These are phyloP conservation scores for Plebejus melissa DNA, from an alignment of 2,888 invertebrate genomes.

Conservation along the genomic window DNA sequence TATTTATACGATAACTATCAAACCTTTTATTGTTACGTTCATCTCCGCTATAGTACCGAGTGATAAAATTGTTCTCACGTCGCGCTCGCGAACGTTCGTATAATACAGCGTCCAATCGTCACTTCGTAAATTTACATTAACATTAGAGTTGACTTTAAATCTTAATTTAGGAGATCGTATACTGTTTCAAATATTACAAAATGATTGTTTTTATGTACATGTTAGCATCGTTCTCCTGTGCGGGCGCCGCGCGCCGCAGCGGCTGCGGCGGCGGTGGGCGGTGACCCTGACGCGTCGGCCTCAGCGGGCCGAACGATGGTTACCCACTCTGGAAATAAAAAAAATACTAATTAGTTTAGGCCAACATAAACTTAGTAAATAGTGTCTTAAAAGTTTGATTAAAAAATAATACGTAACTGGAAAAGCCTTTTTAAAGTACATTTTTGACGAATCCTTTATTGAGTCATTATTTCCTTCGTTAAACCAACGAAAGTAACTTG, in stretches of 20 bases:
- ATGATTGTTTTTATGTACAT: slow-evolving; percentile 75
- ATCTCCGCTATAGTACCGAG: slow-evolving; percentile 63
- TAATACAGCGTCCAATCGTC: slow-evolving; percentile 62
- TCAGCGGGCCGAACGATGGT: slow-evolving; percentile 54
- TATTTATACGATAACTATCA: slow-evolving; percentile 78
- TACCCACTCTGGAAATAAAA: slow-evolving; percentile 62
- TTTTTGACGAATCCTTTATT: too few relatives aligned
- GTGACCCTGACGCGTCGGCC: slow-evolving; percentile 40
- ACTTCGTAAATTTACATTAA: slow-evolving; percentile 63
- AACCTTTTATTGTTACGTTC: slow-evolving; percentile 74
- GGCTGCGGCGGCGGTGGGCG: slow-evolving; percentile 31
- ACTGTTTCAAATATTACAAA: slow-evolving; percentile 80
- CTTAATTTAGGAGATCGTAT: slow-evolving; percentile 80
- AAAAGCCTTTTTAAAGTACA: too few relatives aligned
- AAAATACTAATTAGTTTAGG: too few relatives aligned
- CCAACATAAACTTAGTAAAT: too few relatives aligned
- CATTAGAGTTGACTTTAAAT: slow-evolving; percentile 77
- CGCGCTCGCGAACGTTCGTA: slow-evolving; percentile 52
- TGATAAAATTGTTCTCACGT: slow-evolving; percentile 54
- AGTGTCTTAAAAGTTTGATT: too few relatives aligned
- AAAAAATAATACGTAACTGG: too few relatives aligned
- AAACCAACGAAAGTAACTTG: too few relatives aligned
- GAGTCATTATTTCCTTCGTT: too few relatives aligned
- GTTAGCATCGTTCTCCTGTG: slow-evolving; percentile 72
- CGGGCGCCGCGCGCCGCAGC: slow-evolving; percentile 37